Evolutionary conservation across 2,797 vertebrate species (phyloP).

Genomic region (Meriones psammophilus): DNA sequence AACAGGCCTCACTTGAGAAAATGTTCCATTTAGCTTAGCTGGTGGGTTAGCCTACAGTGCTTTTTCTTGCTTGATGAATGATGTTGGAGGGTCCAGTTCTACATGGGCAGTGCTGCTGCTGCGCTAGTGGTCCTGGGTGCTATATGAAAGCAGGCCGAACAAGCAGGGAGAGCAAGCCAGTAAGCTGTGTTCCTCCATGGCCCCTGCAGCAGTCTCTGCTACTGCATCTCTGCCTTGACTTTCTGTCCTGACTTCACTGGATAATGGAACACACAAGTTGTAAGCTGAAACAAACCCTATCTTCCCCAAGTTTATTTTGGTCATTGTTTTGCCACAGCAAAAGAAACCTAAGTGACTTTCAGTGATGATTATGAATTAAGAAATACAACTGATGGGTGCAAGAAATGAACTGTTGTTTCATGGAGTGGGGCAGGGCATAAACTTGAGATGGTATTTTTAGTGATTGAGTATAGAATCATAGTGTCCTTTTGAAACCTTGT

Average conservation of each 20-base stretch:
- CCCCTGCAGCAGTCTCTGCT: background rate
- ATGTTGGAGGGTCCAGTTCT: background rate
- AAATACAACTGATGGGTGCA: background rate
- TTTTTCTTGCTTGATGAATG: background rate
- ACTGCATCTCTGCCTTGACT: background rate
- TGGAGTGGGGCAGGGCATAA: background rate
- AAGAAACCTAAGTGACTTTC: background rate
- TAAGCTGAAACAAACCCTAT: background rate
- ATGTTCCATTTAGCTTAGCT: background rate
- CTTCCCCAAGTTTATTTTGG: background rate
- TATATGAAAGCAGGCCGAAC: background rate
- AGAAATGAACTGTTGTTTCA: constrained; percentile 20
- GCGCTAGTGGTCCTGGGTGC: background rate
- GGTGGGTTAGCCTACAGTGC: too few species aligned
- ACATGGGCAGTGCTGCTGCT: background rate
- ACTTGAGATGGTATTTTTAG: background rate
- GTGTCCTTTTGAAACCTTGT: background rate
- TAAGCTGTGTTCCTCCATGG: background rate
- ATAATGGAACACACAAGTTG: background rate
- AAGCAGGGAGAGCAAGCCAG: background rate
- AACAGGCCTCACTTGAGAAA: background rate
- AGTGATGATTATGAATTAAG: constrained; percentile 48
- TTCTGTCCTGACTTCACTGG: background rate
- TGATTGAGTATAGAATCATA: background rate
- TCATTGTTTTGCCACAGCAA: background rate